Evolutionary conservation across 2,113 vertebrate species (phyloP).

Genomic region (Balaenoptera acutorostrata): DNA sequence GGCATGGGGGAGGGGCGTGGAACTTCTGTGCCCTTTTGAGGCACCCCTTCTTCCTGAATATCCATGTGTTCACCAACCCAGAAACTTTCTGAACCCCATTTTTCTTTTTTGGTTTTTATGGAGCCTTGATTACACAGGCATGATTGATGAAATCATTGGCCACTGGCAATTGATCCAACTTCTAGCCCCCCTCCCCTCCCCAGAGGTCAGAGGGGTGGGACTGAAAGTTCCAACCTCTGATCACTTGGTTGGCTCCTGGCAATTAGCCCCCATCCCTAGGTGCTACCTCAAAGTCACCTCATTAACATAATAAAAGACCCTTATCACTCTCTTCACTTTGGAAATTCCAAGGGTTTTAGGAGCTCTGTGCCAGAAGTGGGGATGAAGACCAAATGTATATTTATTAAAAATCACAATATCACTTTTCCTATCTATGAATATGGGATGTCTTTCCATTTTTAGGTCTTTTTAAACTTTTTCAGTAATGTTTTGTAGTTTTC

Average conservation of each 20-base stretch:
- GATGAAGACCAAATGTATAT: neutral
- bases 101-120: too few species aligned
- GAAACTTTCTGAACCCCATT: too few species aligned
- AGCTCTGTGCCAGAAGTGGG: neutral
- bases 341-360: neutral
- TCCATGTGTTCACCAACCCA: too few species aligned
- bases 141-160: too few species aligned
- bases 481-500: neutral
- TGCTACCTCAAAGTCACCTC: neutral
- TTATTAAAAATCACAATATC: neutral
- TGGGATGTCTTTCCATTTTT: neutral
- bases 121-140: too few species aligned
- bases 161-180: too few species aligned
- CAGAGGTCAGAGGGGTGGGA: too few species aligned
- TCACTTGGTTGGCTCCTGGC: neutral
- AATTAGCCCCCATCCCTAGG: neutral
- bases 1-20: too few species aligned
- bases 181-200: too few species aligned
- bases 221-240: neutral
- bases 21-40: too few species aligned
- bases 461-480: neutral
- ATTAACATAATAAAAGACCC: neutral
- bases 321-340: neutral
- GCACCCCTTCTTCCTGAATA: too few species aligned
- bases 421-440: neutral